phyloP scores from a whole-genome alignment of 2,888 invertebrate genomes.

The Dascillus cervinus region DNA sequence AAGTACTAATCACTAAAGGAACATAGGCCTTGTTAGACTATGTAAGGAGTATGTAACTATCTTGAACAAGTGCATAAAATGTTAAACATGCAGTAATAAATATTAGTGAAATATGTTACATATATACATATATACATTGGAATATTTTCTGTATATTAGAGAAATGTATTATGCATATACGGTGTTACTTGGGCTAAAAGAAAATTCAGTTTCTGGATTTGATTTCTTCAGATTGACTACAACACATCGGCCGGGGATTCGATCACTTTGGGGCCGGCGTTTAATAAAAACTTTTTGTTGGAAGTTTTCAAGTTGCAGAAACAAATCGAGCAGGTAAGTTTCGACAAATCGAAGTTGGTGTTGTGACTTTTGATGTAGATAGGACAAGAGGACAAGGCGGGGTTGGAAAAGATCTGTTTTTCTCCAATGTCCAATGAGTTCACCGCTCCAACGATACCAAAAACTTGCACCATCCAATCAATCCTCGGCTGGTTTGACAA shows the following conservation, averaged over 20 bases:
- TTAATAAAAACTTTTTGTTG: constrained; percentile 64
- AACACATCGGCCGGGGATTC: constrained; percentile 28
- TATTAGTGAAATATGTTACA: too few relatives aligned
- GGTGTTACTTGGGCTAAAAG: constrained; percentile 31
- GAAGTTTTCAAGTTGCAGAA: constrained; percentile 65
- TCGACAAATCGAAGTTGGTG: neutral
- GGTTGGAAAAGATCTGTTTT: constrained; percentile 69
- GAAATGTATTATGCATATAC: too few relatives aligned
- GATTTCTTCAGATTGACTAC: constrained; percentile 26
- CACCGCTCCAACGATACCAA: constrained; percentile 46
- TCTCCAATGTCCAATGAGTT: constrained; percentile 68
- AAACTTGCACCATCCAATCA: constrained; percentile 75
- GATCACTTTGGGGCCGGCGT: constrained; percentile 69
- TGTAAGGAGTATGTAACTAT: too few relatives aligned
- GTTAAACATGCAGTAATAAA: too few relatives aligned
- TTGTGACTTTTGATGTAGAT: constrained; percentile 7
- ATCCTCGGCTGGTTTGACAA: constrained; percentile 72
- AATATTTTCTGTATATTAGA: too few relatives aligned
- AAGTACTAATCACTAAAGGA: too few relatives aligned
- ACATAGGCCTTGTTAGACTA: too few relatives aligned
- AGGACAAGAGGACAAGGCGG: constrained; percentile 40
- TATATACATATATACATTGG: too few relatives aligned
- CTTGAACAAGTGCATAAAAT: too few relatives aligned
- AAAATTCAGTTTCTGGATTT: constrained; percentile 19
- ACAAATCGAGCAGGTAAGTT: constrained; percentile 51